These are phyloP conservation scores for Phrynocephalus guinanensis DNA, from an alignment of 2,797 vertebrate species.

Conservation along the genomic window DNA sequence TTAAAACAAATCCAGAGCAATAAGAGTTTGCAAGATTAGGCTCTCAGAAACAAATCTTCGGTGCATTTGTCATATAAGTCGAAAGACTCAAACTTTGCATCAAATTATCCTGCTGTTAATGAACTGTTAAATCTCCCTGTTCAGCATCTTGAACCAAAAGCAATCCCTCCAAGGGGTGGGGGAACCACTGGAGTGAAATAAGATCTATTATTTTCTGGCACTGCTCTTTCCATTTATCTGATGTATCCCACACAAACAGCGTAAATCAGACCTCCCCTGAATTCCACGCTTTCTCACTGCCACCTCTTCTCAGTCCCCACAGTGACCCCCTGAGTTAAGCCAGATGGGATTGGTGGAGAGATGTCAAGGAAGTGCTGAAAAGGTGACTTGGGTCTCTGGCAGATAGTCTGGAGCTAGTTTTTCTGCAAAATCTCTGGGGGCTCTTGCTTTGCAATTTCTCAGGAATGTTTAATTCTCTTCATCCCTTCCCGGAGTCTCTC, in stretches of 20 bases:
- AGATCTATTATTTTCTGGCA: conserved; percentile 31
- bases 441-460: conserved; percentile 92
- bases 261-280: conserved; percentile 74
- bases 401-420: conserved; percentile 85
- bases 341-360: conserved; percentile 81
- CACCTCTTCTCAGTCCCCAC: conserved; percentile 73
- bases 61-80: conserved; percentile 16
- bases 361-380: conserved; percentile 86
- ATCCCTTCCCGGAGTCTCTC: conserved; percentile 83
- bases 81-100: conserved; percentile 1
- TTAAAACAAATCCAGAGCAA: neutral
- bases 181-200: conserved; percentile 39
- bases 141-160: conserved; percentile 28
- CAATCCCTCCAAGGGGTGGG: neutral
- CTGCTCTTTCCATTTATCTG: conserved; percentile 28
- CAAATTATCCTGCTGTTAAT: conserved; percentile 32
- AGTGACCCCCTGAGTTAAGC: conserved; percentile 81
- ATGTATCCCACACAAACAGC: conserved; percentile 50
- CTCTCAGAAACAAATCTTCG: conserved; percentile 24
- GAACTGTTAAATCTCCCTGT: conserved; percentile 32
- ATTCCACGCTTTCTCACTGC: conserved; percentile 68
- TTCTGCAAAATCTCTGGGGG: conserved; percentile 84
- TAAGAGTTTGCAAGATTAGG: conserved; percentile 30
- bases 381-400: conserved; percentile 84
- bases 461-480: conserved; percentile 98